These are phyloP conservation scores for Psittacula echo DNA, from an alignment of 2,797 vertebrate genomes.

Conservation along the genomic window DNA sequence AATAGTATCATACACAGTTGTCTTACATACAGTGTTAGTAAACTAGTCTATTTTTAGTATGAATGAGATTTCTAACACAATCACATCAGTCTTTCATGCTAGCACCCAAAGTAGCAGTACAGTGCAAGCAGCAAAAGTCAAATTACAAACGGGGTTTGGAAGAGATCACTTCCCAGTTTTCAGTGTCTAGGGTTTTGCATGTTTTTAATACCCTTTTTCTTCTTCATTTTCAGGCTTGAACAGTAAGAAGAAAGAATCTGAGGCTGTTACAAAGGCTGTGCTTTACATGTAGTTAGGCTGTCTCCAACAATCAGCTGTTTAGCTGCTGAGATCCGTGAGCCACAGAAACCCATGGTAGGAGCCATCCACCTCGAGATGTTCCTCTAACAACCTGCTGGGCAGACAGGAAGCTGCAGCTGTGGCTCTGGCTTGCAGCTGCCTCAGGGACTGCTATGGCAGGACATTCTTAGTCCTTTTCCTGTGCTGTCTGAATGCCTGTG, in stretches of 20 bases:
- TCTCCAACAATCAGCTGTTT: neutral
- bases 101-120: neutral
- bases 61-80: neutral
- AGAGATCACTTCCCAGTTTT: accelerated
- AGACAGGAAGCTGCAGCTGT: neutral
- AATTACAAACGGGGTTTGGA: neutral
- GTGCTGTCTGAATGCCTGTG: neutral
- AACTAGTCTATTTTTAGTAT: neutral
- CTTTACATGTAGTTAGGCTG: neutral
- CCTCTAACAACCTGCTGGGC: neutral
- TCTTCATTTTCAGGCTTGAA: neutral
- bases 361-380: neutral
- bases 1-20: neutral
- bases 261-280: neutral
- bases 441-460: neutral
- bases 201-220: neutral
- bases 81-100: neutral
- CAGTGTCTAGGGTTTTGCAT: neutral
- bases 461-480: neutral
- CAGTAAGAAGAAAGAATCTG: neutral
- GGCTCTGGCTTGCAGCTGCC: neutral
- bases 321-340: neutral
- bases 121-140: neutral
- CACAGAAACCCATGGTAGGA: neutral
- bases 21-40: neutral